Base-by-base conservation (phyloP, 2,888 invertebrate species). In the Platypus cylindrus region DNA sequence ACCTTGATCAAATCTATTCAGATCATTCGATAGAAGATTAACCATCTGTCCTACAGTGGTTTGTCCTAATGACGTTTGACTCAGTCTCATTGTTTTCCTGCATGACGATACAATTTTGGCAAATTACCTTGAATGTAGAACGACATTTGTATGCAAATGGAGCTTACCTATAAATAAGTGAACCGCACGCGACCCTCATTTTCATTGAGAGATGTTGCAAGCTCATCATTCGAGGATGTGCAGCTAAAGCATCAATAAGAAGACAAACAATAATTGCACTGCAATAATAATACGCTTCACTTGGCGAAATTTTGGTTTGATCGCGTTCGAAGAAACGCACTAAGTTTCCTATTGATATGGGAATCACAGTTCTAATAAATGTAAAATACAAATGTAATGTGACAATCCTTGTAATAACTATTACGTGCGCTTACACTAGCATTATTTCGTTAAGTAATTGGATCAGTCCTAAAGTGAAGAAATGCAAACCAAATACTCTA, bases 141-240 rank as follows among this genome's bases (percentile, higher is more conserved):
- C 11, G 22, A 11, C 12, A 31, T 9, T 17, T 32, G n/a, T 17
- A n/a, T n/a, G n/a, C n/a, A n/a, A n/a, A n/a, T n/a, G n/a, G n/a
- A n/a, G 15, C 48, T 45, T 90, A 90, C 55, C 85, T 71, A 54
- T 86, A 89, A 39, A 91, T 73, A 17, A 90, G 65, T 0, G 84
- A 78, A 51, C 86, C 84, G 53, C 82, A 79, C 1, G 85, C 81
- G 1, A 90, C 73, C 9, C 89, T 66, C 58, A 87, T 71, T 60
- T 83, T 78, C 85, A 87, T 83, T 32, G 89, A 85, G 59, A 83
- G 73, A 52, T 85, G 81, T 41, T 81, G 68, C 13, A 84, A 74
- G 15, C 78, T 80, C 73, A 91, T 78, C 78, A 93, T 86, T 53
- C 84, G 85, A 0, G 90, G 89, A 64, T 97, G 60, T n/a, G 48